Conservation (phyloP, 2,797 vertebrate species). For the Morelia viridis region DNA sequence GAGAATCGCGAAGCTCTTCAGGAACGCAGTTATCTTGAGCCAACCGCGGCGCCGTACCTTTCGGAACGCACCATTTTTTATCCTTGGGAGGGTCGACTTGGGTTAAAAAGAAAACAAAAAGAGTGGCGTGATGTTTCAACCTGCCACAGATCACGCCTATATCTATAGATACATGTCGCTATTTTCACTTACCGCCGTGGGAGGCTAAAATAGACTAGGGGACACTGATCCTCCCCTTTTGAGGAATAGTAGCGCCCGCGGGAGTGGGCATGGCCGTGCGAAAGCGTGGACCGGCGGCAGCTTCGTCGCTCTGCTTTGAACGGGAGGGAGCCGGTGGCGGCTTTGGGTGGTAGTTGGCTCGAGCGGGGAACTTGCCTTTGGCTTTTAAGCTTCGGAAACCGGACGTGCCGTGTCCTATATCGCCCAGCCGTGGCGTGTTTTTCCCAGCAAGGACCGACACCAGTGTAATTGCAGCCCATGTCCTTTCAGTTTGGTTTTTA, state of each 20-base stretch:
- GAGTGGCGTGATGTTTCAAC: accelerated
- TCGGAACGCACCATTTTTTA: conserved; percentile 25
- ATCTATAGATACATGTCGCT: accelerated
- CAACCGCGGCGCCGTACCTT: conserved; percentile 44
- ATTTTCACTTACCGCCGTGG: not conserved
- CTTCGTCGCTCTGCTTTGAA: not conserved
- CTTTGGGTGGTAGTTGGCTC: not conserved
- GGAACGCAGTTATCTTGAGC: conserved; percentile 27
- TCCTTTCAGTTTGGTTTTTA: not conserved
- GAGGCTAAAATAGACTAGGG: no score
- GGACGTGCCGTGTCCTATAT: not conserved
- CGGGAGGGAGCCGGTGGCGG: not conserved
- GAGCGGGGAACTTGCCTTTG: not conserved
- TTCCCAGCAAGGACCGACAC: not conserved
- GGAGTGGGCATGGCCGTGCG: not conserved
- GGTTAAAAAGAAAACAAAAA: not conserved
- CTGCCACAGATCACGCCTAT: accelerated
- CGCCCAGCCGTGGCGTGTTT: not conserved
- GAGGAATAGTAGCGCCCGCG: not conserved
- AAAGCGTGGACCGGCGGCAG: accelerated
- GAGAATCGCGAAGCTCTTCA: conserved; percentile 49
- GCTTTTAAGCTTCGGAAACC: not conserved
- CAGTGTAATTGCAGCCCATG: not conserved
- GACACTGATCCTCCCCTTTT: accelerated
- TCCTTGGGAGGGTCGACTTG: not conserved